Evolutionary conservation across 2,888 invertebrate species (phyloP), one percentile per base, ranked within the genome.

Genomic region (Callyntrura sp.): DNA sequence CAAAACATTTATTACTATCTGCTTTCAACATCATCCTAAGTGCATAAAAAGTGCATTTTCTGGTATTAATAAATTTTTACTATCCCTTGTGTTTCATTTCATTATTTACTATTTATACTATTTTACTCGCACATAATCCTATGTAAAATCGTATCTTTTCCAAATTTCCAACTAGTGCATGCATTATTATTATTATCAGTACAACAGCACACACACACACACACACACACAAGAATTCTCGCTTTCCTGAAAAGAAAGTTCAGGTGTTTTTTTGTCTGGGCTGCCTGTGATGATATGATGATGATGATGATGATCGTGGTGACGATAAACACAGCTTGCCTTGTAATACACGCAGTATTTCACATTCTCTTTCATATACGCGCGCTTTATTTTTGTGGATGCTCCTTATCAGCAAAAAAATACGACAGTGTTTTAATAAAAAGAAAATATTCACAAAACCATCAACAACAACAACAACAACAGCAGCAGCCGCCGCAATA

Each of bases 231-330:
- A 35, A 17, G 45, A 70, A 35, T 70, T 70, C 43, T 70, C 70
- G 14, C 70, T 43, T 43, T 35, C 70, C 55, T 78, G 23, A 78
- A 55, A 78, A 78, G 78, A 78, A 78, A 78, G 78, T 78, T 78
- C 55, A n/a, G n/a, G n/a, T 78, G 25, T 78, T 51, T 35, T 51
- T 45, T 73, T 68, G 48, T 55, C 55, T 78, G 78, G 23, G n/a
- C n/a, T n/a, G n/a, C n/a, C n/a, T n/a, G n/a, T n/a, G n/a, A n/a
- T n/a, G 25, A 65, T 65, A 20, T 25, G 65, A 55, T 55, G n/a
- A n/a, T 62, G 23, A 9, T 11, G 12, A 51, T 51, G 51, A 51
- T 51, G 11, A 14, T 23, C 25, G 23, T 62, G 62, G 12, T 62
- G 51, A 51, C n/a, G n/a, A n/a, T n/a, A n/a, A n/a, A 51, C 51